Percentiles rank a stretch among this genome's conserved stretches.
Evolutionary conservation across 2,113 vertebrate species (phyloP).

Genomic region (Symphodus melops): DNA sequence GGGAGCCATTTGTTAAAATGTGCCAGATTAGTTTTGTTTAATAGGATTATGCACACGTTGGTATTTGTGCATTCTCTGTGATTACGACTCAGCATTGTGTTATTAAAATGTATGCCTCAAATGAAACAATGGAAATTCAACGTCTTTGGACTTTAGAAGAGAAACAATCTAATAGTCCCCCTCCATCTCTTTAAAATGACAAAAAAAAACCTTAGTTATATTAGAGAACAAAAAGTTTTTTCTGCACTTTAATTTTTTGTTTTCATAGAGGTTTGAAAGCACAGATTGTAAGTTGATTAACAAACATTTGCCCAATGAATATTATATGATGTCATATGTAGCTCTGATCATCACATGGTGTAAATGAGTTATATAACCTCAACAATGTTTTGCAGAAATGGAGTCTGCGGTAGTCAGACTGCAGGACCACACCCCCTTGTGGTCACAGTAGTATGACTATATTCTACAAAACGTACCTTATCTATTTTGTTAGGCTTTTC

Average conservation of each 20-base stretch:
- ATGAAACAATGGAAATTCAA: conserved; percentile 7
- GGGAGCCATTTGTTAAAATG: conserved; percentile 33
- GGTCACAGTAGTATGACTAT: conserved; percentile 45
- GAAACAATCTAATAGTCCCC: no score
- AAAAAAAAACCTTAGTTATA: no score
- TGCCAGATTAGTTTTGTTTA: conserved; percentile 41
- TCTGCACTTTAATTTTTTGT: background rate
- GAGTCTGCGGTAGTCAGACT: conserved; percentile 14
- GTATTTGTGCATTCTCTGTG: conserved; percentile 28
- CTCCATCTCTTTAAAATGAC: no score
- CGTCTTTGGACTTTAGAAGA: background rate
- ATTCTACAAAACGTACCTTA: background rate
- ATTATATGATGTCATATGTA: background rate
- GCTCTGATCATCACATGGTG: background rate
- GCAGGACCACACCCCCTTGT: conserved; percentile 71
- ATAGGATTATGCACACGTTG: conserved; percentile 43
- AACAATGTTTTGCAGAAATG: conserved; percentile 16
- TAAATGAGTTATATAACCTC: conserved; percentile 49
- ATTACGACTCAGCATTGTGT: conserved; percentile 12
- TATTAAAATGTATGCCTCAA: conserved; percentile 26
- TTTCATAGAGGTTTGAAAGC: background rate
- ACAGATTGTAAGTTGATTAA: background rate
- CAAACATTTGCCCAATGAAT: background rate
- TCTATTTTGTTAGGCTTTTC: no score
- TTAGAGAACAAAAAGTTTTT: no score